Percentiles rank a stretch among this genome's conserved stretches.
phyloP scores from a whole-genome alignment of 2,113 vertebrate species.

The Morone chrysops region DNA sequence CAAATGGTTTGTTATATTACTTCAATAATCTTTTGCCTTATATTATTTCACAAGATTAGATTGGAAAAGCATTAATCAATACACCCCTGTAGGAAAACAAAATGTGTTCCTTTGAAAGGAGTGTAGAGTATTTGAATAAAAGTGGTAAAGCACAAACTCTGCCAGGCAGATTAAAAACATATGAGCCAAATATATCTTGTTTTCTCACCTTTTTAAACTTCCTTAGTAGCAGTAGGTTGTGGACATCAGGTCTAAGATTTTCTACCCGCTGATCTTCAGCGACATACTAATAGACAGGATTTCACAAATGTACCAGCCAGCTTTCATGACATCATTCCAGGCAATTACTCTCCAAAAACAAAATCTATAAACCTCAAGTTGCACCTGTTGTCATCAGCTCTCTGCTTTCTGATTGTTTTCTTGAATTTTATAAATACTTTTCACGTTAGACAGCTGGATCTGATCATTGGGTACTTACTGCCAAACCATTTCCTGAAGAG shows the following conservation, averaged over 20 bases:
- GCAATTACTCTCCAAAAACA: too few relatives aligned
- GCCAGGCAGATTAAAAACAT: not conserved
- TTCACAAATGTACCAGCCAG: not conserved
- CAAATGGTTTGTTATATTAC: not conserved
- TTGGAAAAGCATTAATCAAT: not conserved
- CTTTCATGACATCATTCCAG: too few relatives aligned
- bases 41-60: not conserved
- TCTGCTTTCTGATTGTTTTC: too few relatives aligned
- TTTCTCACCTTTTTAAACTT: not conserved
- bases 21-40: not conserved
- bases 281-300: not conserved
- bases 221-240: not conserved
- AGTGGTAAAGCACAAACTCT: not conserved
- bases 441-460: not conserved
- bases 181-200: not conserved
- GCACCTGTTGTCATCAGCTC: too few relatives aligned
- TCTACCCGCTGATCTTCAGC: not conserved
- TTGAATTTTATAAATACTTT: not conserved
- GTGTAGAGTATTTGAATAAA: not conserved
- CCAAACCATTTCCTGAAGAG: not conserved
- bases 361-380: too few relatives aligned
- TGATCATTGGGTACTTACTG: not conserved
- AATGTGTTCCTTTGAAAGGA: not conserved
- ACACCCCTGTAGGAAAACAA: not conserved
- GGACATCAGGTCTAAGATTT: not conserved